phyloP scores from a whole-genome alignment of 2,888 invertebrate genomes.

The Lumbricus terrestris region DNA sequence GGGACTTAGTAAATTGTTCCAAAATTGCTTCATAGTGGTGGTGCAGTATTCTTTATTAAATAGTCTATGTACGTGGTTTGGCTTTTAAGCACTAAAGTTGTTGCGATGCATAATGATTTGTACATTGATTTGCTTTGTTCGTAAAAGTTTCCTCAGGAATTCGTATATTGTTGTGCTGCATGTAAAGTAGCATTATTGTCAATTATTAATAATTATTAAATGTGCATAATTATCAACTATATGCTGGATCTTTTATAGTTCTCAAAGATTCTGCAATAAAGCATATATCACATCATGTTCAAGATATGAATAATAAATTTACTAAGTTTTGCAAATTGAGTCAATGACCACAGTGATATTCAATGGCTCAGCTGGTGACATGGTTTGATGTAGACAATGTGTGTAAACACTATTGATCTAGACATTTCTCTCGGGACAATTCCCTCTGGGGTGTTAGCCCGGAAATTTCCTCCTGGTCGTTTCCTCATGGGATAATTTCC shows the following conservation, averaged over 20 bases:
- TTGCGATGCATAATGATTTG: background rate
- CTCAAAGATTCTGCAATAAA: background rate
- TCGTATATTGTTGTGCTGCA: background rate
- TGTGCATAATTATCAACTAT: background rate
- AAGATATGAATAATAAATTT: background rate
- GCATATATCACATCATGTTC: background rate
- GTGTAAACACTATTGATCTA: background rate
- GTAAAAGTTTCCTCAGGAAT: background rate
- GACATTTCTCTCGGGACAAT: background rate
- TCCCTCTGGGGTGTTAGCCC: background rate
- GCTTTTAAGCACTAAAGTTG: background rate
- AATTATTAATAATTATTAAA: no score
- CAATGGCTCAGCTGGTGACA: background rate
- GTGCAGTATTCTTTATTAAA: background rate
- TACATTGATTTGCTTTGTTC: background rate
- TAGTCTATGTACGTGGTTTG: background rate
- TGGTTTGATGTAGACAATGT: background rate
- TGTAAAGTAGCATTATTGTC: background rate
- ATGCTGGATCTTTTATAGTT: background rate
- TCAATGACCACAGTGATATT: background rate
- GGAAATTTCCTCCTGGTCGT: background rate
- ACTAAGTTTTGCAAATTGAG: background rate
- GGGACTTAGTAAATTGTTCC: background rate
- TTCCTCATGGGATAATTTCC: background rate
- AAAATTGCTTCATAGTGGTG: no score